Percentiles rank a stretch among this genome's conserved stretches.
Conservation (phyloP, 2,888 invertebrate genomes). For the Temnothorax ravouxi region DNA sequence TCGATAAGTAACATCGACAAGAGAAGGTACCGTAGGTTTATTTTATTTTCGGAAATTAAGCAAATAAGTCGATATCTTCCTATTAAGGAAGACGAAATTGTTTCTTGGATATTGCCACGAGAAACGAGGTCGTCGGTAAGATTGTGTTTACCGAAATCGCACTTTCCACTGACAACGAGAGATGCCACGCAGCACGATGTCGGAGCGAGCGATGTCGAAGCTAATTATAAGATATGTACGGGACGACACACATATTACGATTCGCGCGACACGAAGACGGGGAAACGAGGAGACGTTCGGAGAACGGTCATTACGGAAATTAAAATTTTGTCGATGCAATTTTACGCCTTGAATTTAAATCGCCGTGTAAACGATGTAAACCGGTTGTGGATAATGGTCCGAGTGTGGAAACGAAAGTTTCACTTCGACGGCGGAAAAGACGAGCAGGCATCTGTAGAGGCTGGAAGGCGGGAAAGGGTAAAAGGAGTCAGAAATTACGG, state of each 20-base stretch:
- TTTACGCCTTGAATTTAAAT: conserved; percentile 35
- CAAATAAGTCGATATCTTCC: not conserved
- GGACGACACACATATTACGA: not conserved
- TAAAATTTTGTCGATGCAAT: conserved; percentile 7
- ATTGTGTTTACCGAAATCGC: conserved; percentile 16
- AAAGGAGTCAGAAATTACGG: conserved; percentile 64
- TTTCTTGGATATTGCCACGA: not conserved
- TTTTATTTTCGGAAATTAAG: conserved; percentile 7
- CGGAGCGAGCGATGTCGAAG: not conserved
- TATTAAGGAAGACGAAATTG: not conserved
- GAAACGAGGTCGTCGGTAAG: not conserved
- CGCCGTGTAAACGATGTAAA: conserved; percentile 40
- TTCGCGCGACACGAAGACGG: not conserved
- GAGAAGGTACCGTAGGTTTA: not conserved
- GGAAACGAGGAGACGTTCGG: not conserved
- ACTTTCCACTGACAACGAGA: not conserved
- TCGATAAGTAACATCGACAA: not conserved
- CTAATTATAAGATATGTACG: conserved; percentile 3
- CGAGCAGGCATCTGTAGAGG: conserved; percentile 56
- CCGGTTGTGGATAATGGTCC: conserved; percentile 27
- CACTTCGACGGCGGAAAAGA: conserved; percentile 36
- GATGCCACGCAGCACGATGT: not conserved
- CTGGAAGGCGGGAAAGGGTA: conserved; percentile 40
- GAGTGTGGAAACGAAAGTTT: conserved; percentile 45
- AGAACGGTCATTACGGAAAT: not conserved